phyloP scores from a whole-genome alignment of 2,888 invertebrate species.

The Diplolepis rosae region DNA sequence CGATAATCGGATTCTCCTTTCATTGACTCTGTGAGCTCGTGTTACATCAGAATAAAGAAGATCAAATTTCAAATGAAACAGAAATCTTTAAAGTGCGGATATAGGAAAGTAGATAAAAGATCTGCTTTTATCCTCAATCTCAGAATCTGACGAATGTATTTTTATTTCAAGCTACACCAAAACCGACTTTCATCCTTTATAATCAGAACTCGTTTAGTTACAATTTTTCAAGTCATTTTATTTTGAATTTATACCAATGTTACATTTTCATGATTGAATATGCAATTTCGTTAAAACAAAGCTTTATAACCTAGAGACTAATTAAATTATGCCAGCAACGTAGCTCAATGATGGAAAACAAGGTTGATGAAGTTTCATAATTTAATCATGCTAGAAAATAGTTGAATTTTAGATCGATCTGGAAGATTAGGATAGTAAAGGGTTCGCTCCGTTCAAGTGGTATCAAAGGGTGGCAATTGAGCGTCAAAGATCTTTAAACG shows the following conservation, averaged over 20 bases:
- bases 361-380: constrained; percentile 48
- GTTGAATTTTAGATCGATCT: constrained; percentile 48
- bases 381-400: constrained; percentile 53
- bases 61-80: background rate
- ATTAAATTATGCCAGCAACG: constrained; percentile 37
- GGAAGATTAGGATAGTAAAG: constrained; percentile 32
- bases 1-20: constrained; percentile 62
- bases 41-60: constrained; percentile 28
- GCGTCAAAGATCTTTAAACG: constrained; percentile 64
- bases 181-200: background rate
- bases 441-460: constrained; percentile 44
- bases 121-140: background rate
- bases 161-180: background rate
- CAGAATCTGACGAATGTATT: no score
- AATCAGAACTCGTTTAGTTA: background rate
- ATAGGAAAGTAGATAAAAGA: constrained; percentile 40
- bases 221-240: no score
- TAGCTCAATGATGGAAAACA: constrained; percentile 37
- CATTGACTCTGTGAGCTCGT: constrained; percentile 41
- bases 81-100: constrained; percentile 21
- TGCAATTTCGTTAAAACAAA: background rate
- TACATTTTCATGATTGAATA: background rate
- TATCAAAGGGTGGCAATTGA: constrained; percentile 59
- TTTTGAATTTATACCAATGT: background rate
- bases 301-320: constrained; percentile 33